These are phyloP conservation scores for Papilio polytes DNA, from an alignment of 1,140 invertebrate genomes.

Conservation along the genomic window DNA sequence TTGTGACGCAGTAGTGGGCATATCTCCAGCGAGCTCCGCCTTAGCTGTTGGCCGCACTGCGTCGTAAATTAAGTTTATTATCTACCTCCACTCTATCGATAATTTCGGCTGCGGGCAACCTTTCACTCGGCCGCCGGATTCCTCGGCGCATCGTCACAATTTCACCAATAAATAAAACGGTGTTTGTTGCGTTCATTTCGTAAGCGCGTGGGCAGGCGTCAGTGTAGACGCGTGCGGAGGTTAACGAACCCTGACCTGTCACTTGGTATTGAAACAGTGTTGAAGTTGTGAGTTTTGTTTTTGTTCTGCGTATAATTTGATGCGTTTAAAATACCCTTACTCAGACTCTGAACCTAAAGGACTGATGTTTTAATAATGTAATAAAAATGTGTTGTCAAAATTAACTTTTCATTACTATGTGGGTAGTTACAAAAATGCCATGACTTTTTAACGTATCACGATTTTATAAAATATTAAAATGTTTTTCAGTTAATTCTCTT, in stretches of 20 bases:
- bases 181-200: conserved; percentile 35
- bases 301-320: background rate
- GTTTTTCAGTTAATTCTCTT: background rate
- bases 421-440: background rate
- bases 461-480: background rate
- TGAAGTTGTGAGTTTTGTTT: conserved; percentile 7
- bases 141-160: conserved; percentile 31
- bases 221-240: conserved; percentile 16
- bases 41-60: background rate
- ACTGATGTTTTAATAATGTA: background rate
- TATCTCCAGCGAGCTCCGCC: conserved; percentile 6
- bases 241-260: conserved; percentile 26
- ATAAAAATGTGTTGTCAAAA: conserved; percentile 3
- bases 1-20: conserved; percentile 10
- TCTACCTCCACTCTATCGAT: conserved; percentile 36
- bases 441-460: background rate
- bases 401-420: conserved; percentile 4
- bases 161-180: conserved; percentile 37
- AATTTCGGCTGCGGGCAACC: conserved; percentile 37
- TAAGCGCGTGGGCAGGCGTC: conserved; percentile 32
- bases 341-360: background rate
- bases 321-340: background rate
- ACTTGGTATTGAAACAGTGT: conserved; percentile 23
- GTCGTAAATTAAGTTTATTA: conserved; percentile 35
- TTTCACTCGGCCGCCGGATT: conserved; percentile 36